These are phyloP conservation scores for Melanotaenia boesemani DNA, from an alignment of 2,797 vertebrate species.

Conservation along the genomic window DNA sequence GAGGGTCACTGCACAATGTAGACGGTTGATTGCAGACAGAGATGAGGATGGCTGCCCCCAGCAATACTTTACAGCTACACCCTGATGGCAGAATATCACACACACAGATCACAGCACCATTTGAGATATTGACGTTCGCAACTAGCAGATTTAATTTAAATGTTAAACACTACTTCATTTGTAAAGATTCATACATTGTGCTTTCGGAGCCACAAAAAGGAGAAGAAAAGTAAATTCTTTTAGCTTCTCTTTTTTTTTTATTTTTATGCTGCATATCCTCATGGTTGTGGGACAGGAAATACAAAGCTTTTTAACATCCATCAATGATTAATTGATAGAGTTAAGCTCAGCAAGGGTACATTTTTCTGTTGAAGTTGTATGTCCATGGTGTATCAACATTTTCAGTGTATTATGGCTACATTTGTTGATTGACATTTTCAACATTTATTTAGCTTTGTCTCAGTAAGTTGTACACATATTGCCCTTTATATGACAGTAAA, in stretches of 20 bases:
- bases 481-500: background rate
- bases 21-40: constrained; percentile 60
- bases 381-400: background rate
- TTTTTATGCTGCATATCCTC: background rate
- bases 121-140: background rate
- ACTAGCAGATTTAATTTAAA: background rate
- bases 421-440: background rate
- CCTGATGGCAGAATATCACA: constrained; percentile 41
- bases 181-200: background rate
- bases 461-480: background rate
- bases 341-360: background rate
- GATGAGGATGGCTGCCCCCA: constrained; percentile 63
- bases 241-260: background rate
- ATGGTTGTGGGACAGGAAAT: background rate
- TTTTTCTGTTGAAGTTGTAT: background rate
- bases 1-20: constrained; percentile 69
- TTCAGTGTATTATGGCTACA: background rate
- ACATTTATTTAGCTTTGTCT: background rate
- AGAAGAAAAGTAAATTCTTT: background rate
- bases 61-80: constrained; percentile 29
- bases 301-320: too few species aligned
- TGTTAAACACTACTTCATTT: background rate
- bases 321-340: too few species aligned
- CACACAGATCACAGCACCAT: constrained; percentile 27
- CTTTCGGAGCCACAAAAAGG: background rate